Conservation (phyloP, 2,888 invertebrate species). For the Lycia hirtaria region DNA sequence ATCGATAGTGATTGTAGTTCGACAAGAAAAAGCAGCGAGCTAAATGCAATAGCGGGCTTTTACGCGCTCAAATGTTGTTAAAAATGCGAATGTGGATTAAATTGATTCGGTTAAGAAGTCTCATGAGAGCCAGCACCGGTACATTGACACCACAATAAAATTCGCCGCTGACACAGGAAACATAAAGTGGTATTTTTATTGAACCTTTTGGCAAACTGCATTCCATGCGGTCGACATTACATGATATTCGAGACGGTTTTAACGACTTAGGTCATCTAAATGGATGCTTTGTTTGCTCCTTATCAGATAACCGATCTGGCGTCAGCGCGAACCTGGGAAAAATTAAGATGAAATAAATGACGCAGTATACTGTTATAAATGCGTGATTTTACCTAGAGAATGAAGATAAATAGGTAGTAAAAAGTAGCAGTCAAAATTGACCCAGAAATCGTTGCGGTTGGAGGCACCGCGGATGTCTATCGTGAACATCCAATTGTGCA, state of each 20-base stretch:
- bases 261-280: slow-evolving; percentile 25
- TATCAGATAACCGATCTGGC: slow-evolving; percentile 28
- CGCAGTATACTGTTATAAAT: not conserved
- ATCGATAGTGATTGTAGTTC: slow-evolving; percentile 35
- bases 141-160: slow-evolving; percentile 78
- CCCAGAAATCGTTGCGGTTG: slow-evolving; percentile 52
- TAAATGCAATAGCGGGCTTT: slow-evolving; percentile 33
- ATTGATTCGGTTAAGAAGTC: slow-evolving; percentile 60
- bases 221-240: slow-evolving; percentile 61
- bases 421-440: slow-evolving; percentile 61
- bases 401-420: slow-evolving; percentile 50
- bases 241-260: slow-evolving; percentile 51
- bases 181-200: slow-evolving; percentile 80
- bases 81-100: slow-evolving; percentile 58
- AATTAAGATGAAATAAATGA: not conserved
- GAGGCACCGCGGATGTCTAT: slow-evolving; percentile 36
- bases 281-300: slow-evolving; percentile 11
- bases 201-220: slow-evolving; percentile 75
- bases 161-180: slow-evolving; percentile 76
- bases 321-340: not conserved
- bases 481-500: slow-evolving; percentile 67
- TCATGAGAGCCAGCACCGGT: slow-evolving; percentile 63
- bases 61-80: slow-evolving; percentile 45
- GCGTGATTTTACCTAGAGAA: slow-evolving; percentile 38
- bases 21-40: slow-evolving; percentile 35